A percentile compares a stretch with the other conserved stretches of the same genome.
Conservation (phyloP, 2,888 invertebrate species). For the Loripinus fragilis region DNA sequence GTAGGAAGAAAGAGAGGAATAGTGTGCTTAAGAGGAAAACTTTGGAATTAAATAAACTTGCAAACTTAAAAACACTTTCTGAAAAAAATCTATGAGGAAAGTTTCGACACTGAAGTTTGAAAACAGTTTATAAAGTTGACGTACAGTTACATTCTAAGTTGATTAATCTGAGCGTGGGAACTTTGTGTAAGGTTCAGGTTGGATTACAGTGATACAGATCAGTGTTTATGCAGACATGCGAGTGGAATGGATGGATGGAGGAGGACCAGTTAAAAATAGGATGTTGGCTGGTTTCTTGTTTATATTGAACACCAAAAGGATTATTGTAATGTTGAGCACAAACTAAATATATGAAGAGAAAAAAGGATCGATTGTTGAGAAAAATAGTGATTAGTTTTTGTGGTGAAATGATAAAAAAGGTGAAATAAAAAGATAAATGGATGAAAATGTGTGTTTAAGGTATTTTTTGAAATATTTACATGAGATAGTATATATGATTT, state of each 20-base stretch:
- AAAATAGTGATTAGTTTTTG: too few relatives aligned
- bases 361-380: too few relatives aligned
- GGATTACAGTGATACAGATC: conserved; percentile 60
- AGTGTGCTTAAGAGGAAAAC: not conserved
- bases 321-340: too few relatives aligned
- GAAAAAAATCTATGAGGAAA: conserved; percentile 1
- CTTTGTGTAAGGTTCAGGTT: conserved; percentile 51
- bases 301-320: too few relatives aligned
- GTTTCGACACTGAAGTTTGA: not conserved
- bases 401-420: too few relatives aligned
- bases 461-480: too few relatives aligned
- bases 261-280: not conserved
- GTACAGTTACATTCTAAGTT: conserved; percentile 22
- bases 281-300: not conserved
- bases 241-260: conserved; percentile 21
- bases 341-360: too few relatives aligned
- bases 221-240: conserved; percentile 59
- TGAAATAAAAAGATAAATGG: too few relatives aligned
- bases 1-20: not conserved
- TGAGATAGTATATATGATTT: too few relatives aligned
- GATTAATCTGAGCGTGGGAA: conserved; percentile 57
- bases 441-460: too few relatives aligned
- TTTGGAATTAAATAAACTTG: conserved; percentile 1
- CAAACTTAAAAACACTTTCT: not conserved
- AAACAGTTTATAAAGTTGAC: conserved; percentile 16